A percentile compares a stretch with the other conserved stretches of the same genome.
These are phyloP conservation scores for Drosophila rhopaloa DNA, from an alignment of 1,140 invertebrate species.

Conservation along the genomic window DNA sequence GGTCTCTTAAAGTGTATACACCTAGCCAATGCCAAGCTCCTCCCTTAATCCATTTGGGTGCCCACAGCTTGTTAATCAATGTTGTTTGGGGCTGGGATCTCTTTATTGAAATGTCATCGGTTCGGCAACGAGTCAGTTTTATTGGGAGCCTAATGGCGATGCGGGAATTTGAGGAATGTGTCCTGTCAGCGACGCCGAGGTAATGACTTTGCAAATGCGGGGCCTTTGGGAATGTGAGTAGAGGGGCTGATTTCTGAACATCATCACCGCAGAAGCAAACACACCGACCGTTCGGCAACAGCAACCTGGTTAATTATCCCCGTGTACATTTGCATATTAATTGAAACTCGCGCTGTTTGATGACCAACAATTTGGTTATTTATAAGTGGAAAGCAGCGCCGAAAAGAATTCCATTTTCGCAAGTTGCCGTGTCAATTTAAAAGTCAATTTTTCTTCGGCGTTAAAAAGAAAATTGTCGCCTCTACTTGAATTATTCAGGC, in stretches of 20 bases:
- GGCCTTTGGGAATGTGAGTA: conserved; percentile 22
- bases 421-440: conserved; percentile 51
- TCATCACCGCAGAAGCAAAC: conserved; percentile 7
- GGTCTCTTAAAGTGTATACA: no score
- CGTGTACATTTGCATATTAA: conserved; percentile 66
- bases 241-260: not conserved
- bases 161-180: conserved; percentile 18
- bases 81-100: conserved; percentile 24
- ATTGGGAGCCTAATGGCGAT: conserved; percentile 16
- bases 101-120: conserved; percentile 45
- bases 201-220: conserved; percentile 39
- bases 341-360: conserved; percentile 57
- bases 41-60: not conserved
- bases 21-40: conserved; percentile 1
- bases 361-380: conserved; percentile 57
- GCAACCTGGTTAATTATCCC: conserved; percentile 38
- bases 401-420: conserved; percentile 3
- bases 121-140: conserved; percentile 18
- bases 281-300: conserved; percentile 11
- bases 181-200: conserved; percentile 37
- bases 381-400: conserved; percentile 24
- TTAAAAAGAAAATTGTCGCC: conserved; percentile 37
- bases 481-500: conserved; percentile 50
- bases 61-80: conserved; percentile 42
- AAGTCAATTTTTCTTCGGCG: conserved; percentile 50